Evolutionary conservation across 2,888 invertebrate genomes (phyloP), one percentile per base, ranked within the genome.

Genomic region (Eristalis arbustorum): DNA sequence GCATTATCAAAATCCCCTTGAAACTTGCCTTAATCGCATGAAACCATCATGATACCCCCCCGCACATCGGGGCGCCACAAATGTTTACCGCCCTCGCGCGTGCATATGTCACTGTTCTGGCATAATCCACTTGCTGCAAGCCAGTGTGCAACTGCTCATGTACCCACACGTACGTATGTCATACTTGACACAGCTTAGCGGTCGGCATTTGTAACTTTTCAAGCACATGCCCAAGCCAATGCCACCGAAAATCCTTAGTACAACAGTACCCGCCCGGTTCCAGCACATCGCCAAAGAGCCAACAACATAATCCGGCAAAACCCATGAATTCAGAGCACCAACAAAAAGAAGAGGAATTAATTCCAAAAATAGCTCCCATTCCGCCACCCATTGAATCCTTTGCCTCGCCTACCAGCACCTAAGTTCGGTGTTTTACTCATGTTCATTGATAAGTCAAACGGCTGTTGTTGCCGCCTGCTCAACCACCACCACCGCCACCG

Each of bases 371-470:
- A 71, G 25, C 78, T 78, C 49, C 18, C 18, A 49, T 49, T 49
- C 49, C 59, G 11, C 59, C 59, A 56, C 37, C 57, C 42, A n/a
- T 18, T 49, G 59, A 72, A 68, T 23, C 72, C 64, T 34, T n/a
- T 40, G 18, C 34, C 66, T 62, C 59, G 59, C 34, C 56, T 61
- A 72, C 62, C 80, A 72, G 49, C 42, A 69, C 64, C 68, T 69
- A 49, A 81, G 75, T 64, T 71, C 56, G 68, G 69, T 56, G 69
- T 81, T 77, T 76, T 73, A 80, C 73, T 81, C 84, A 61, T 74
- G 72, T 85, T 85, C 82, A 85, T 85, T 85, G 82, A 85, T 82
- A 85, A 85, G 74, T 85, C 85, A 69, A 82, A 74, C 49, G 71
- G 66, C 69, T 72, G 81, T 81, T 69, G 59, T 68, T 37, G 63